These are phyloP conservation scores for Sylvicapra grimmia DNA, from an alignment of 2,113 vertebrate species.

Conservation along the genomic window DNA sequence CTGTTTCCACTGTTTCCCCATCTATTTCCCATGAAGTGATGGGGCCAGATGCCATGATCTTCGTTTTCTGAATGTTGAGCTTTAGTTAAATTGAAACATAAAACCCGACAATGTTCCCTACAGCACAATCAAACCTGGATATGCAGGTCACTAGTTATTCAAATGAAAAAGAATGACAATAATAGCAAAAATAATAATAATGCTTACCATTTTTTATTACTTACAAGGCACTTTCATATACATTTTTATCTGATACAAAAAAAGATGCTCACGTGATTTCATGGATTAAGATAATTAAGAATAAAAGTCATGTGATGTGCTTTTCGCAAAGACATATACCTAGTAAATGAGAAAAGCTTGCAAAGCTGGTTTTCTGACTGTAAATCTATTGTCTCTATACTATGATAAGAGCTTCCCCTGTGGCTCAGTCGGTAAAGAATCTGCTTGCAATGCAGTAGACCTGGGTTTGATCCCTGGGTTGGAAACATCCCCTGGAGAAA, in stretches of 20 bases:
- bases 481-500: neutral
- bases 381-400: neutral
- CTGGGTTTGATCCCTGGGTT: neutral
- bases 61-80: too few species aligned
- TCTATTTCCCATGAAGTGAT: too few species aligned
- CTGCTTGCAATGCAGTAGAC: neutral
- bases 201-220: neutral
- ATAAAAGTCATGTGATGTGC: neutral
- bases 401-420: neutral
- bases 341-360: neutral
- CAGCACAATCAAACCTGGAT: neutral
- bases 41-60: too few species aligned
- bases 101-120: neutral
- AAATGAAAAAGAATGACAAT: neutral
- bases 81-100: conserved; percentile 8
- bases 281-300: neutral
- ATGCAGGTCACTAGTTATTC: neutral
- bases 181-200: neutral
- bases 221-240: neutral
- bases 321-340: neutral
- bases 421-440: neutral
- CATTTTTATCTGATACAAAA: neutral
- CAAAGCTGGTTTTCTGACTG: neutral
- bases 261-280: neutral
- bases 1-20: too few species aligned